Percentiles rank a stretch among this genome's conserved stretches.
Evolutionary conservation across 2,113 vertebrate genomes (phyloP).

Genomic region (Barbus barbus): DNA sequence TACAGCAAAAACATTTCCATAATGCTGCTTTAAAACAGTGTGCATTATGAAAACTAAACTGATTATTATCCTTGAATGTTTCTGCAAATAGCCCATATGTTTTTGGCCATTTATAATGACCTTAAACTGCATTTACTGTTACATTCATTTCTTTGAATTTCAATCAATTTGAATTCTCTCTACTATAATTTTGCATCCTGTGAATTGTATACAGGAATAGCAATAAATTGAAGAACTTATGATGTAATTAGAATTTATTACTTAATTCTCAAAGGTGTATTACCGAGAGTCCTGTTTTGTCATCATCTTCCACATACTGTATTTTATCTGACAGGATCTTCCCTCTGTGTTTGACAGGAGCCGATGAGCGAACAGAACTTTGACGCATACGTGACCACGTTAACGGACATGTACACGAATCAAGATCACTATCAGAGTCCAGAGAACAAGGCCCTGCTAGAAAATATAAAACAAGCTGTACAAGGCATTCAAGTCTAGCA

Average conservation of each 20-base stretch:
- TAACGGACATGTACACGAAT: constrained; percentile 99
- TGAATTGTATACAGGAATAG: background rate
- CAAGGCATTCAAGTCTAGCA: constrained; percentile 98
- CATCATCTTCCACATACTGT: background rate
- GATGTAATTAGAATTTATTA: background rate
- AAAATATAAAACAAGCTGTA: constrained; percentile 99
- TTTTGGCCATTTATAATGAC: background rate
- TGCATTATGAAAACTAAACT: background rate
- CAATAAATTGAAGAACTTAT: background rate
- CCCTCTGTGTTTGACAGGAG: constrained; percentile 79
- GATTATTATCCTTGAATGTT: background rate
- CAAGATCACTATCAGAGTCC: constrained; percentile 99
- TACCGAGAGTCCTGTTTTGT: too few relatives aligned
- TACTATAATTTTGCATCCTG: background rate
- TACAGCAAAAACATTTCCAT: background rate
- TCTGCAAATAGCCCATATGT: background rate
- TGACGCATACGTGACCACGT: constrained; percentile 97
- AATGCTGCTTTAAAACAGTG: background rate
- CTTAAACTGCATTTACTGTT: background rate
- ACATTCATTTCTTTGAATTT: background rate
- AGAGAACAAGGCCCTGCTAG: constrained; percentile 98
- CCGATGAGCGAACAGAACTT: constrained; percentile 99
- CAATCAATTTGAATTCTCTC: background rate
- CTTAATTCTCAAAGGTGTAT: background rate
- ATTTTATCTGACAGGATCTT: background rate